These are phyloP conservation scores for Tenthredo notha DNA, from an alignment of 2,888 invertebrate species.

Conservation along the genomic window DNA sequence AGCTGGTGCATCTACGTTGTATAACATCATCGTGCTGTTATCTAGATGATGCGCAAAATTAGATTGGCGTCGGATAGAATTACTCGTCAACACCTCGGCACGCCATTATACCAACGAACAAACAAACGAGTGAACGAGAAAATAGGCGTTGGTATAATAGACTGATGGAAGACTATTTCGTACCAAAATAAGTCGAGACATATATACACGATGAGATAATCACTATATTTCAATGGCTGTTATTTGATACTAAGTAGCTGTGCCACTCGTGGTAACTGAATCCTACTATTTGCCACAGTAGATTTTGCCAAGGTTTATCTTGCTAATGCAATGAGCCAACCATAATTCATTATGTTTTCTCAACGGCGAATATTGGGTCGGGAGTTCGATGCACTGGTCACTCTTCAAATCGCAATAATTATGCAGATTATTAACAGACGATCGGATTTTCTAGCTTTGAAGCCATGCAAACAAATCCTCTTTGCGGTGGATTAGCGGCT, in stretches of 20 bases:
- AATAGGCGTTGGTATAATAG: not conserved
- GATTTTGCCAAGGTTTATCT: not conserved
- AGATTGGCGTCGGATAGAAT: conserved; percentile 45
- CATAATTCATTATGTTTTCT: not conserved
- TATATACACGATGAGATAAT: not conserved
- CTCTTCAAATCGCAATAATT: conserved; percentile 4
- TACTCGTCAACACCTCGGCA: conserved; percentile 25
- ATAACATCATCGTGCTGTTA: conserved; percentile 3
- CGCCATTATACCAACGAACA: conserved; percentile 5
- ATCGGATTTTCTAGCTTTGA: not conserved
- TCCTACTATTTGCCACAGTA: not conserved
- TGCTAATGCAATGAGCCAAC: not conserved
- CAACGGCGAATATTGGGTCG: conserved; percentile 3
- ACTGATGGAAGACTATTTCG: not conserved
- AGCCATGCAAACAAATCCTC: conserved; percentile 17
- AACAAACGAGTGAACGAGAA: conserved; percentile 22
- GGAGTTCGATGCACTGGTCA: not conserved
- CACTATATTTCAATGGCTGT: not conserved
- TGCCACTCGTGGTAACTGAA: not conserved
- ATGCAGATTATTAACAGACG: conserved; percentile 26
- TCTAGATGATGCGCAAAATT: conserved; percentile 19
- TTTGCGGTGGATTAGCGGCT: not conserved
- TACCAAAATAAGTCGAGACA: not conserved
- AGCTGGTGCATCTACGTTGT: not conserved
- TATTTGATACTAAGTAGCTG: not conserved